A percentile compares a stretch with the other conserved stretches of the same genome.
Evolutionary conservation across 2,888 invertebrate genomes (phyloP).

Genomic region (Tholera decimalis): DNA sequence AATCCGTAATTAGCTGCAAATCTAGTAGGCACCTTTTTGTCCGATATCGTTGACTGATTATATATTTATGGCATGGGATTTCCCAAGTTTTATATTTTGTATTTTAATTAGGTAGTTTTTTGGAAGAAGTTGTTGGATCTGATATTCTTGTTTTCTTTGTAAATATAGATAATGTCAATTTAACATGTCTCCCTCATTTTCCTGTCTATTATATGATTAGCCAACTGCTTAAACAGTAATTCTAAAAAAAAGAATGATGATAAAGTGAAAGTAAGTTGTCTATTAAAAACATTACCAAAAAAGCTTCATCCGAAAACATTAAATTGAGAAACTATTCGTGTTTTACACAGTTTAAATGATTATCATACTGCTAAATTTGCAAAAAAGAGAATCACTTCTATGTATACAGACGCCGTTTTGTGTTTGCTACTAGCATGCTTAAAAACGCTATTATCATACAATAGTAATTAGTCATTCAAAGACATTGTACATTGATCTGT

Average conservation of each 20-base stretch:
- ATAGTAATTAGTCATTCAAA: constrained; percentile 2
- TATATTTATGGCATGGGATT: background rate
- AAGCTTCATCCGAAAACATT: background rate
- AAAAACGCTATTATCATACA: constrained; percentile 1
- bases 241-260: background rate
- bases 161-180: background rate
- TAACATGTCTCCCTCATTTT: background rate
- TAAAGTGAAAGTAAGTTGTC: constrained; percentile 34
- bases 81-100: background rate
- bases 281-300: background rate
- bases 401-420: background rate
- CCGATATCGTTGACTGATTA: background rate
- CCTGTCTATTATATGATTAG: constrained; percentile 1
- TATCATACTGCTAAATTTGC: background rate
- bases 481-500: constrained; percentile 5
- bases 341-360: background rate
- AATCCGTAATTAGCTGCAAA: background rate
- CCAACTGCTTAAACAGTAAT: too few relatives aligned
- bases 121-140: background rate
- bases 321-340: background rate
- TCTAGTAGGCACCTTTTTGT: too few relatives aligned
- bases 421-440: background rate
- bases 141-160: background rate
- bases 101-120: background rate
- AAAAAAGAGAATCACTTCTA: background rate